phyloP scores from a whole-genome alignment of 2,113 vertebrate species.

The Morone saxatilis region DNA sequence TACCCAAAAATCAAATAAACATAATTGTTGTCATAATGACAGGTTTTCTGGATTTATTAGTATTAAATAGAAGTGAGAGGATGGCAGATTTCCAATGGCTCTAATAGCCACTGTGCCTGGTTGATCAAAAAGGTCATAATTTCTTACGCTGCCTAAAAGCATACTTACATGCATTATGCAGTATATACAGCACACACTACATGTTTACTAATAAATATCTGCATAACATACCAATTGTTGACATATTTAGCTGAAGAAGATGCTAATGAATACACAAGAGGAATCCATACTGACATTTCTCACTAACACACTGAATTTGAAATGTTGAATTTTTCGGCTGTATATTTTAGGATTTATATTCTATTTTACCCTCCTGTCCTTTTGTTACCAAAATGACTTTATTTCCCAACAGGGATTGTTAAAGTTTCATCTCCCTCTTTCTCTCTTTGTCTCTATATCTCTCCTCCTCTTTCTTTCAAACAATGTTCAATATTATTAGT shows the following conservation, averaged over 20 bases:
- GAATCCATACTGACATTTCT: neutral
- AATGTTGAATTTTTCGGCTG: neutral
- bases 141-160: neutral
- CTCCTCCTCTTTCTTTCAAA: slow-evolving; percentile 17
- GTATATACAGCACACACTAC: neutral
- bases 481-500: slow-evolving; percentile 30
- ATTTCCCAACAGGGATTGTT: slow-evolving; percentile 17
- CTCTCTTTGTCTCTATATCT: neutral
- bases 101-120: neutral
- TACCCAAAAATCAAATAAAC: neutral
- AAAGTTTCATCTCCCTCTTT: slow-evolving; percentile 11
- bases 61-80: neutral
- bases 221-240: neutral
- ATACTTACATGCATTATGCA: neutral
- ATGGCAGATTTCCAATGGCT: neutral
- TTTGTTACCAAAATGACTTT: slow-evolving; percentile 9
- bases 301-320: neutral
- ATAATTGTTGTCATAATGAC: neutral
- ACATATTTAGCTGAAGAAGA: neutral
- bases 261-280: neutral
- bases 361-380: neutral
- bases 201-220: neutral
- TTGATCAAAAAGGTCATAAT: neutral
- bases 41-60: neutral
- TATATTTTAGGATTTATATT: slow-evolving; percentile 13